These are phyloP conservation scores for Pyralis farinalis DNA, from an alignment of 2,888 invertebrate genomes.

Conservation along the genomic window DNA sequence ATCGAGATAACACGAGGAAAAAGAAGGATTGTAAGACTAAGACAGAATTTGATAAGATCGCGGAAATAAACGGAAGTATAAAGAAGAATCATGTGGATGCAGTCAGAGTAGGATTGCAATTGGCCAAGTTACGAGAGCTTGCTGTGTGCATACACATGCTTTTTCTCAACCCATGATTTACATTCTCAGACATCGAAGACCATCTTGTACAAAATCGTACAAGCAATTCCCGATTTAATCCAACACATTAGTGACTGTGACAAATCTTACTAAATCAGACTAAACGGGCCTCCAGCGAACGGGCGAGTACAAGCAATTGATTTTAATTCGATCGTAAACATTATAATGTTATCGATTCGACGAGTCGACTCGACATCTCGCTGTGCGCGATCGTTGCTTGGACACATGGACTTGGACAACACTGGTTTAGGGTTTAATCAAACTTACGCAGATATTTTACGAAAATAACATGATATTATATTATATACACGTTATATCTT, in stretches of 20 bases:
- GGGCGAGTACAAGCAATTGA: constrained; percentile 51
- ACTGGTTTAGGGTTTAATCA: constrained; percentile 2
- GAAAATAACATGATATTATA: too few species aligned
- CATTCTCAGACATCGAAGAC: background rate
- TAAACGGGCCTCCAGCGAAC: constrained; percentile 1
- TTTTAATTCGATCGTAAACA: constrained; percentile 72
- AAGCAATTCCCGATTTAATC: background rate
- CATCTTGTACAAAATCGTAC: background rate
- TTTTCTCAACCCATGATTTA: background rate
- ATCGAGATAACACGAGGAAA: too few species aligned
- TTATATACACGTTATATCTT: too few species aligned
- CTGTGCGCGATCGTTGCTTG: constrained; percentile 22
- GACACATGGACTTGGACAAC: too few species aligned
- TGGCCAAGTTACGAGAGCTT: too few species aligned
- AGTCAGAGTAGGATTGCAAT: too few species aligned
- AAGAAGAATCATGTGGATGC: too few species aligned
- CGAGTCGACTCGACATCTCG: constrained; percentile 34
- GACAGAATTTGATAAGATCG: too few species aligned
- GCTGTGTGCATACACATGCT: too few species aligned
- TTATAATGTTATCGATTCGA: constrained; percentile 57
- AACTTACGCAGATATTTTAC: background rate
- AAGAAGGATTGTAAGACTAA: too few species aligned
- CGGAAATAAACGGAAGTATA: too few species aligned
- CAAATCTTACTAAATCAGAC: constrained; percentile 12
- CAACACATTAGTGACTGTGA: constrained; percentile 2